Percentiles rank a stretch among this genome's conserved stretches.
These are phyloP conservation scores for Ceratitis capitata DNA, from an alignment of 1,140 invertebrate genomes.

Conservation along the genomic window DNA sequence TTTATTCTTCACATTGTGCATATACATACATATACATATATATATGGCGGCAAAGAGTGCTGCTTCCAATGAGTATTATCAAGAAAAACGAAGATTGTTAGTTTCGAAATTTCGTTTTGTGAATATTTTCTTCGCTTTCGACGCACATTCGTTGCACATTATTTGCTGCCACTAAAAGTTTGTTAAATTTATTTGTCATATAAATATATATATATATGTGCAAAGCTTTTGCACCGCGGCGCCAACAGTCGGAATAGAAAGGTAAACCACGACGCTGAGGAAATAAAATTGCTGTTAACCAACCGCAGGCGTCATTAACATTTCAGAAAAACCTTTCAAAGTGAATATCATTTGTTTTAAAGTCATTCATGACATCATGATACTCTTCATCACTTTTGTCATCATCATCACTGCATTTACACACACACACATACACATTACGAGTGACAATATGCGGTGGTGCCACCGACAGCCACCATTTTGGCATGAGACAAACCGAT, in stretches of 20 bases:
- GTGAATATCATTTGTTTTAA: background rate
- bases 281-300: slow-evolving; percentile 16
- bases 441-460: background rate
- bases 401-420: no score
- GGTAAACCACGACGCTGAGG: background rate
- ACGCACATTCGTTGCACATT: background rate
- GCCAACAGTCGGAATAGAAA: background rate
- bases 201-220: background rate
- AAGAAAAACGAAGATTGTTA: background rate
- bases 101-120: background rate
- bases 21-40: no score
- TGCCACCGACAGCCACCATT: background rate
- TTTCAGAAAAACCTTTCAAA: background rate
- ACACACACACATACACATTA: no score
- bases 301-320: background rate
- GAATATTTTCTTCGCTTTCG: background rate
- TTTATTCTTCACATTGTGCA: background rate
- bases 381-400: background rate
- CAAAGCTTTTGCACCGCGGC: background rate
- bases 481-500: slow-evolving; percentile 11
- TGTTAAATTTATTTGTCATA: background rate
- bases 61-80: no score
- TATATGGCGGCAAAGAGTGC: no score
- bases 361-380: background rate
- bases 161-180: background rate